Evolutionary conservation across 2,888 invertebrate species (phyloP), one percentile per base, ranked within the genome.

Genomic region (Sphecodes monilicornis): DNA sequence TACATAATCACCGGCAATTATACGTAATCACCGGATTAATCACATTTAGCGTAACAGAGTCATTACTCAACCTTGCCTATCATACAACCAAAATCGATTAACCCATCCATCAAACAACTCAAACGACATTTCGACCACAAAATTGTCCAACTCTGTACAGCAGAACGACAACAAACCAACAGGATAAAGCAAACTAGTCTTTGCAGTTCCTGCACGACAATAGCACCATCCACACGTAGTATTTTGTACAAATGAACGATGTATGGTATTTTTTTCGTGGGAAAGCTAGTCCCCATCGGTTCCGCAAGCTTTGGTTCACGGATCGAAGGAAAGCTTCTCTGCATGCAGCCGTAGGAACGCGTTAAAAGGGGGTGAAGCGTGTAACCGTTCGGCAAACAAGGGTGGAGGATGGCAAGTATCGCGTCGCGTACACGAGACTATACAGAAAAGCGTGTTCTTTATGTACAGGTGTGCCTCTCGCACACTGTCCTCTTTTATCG

Each of bases 321-420:
- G 18, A 57, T 79, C 72, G 81, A 57, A 13, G 29, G 26, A 13
- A 13, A 22, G n/a, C 10, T 11, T 39, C n/a, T 39, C 16, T 68
- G 29, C 43, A 54, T n/a, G 32, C n/a, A 78, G 64, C 29, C 22
- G 72, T 43, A n/a, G 43, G 64, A 41, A 39, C 60, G 72, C 32
- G 72, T 32, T 76, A 26, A 74, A 74, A 32, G 29, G 68, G 43
- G 72, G 71, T 57, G 68, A 73, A 82, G 76, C 76, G 71, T 76
- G 78, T 76, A 82, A 86, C 88, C 85, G 86, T 86, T 90, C 76
- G 85, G 87, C 86, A 88, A 90, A 89, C 88, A 89, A 85, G 81
- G 75, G 71, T 77, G 60, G 80, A 85, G 75, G 86, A 46, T 64
- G 89, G 57, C 26, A 26, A 57, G 57, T 88, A 86, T 88, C 86